phyloP scores from a whole-genome alignment of 2,888 invertebrate species.

The Lycia hirtaria region DNA sequence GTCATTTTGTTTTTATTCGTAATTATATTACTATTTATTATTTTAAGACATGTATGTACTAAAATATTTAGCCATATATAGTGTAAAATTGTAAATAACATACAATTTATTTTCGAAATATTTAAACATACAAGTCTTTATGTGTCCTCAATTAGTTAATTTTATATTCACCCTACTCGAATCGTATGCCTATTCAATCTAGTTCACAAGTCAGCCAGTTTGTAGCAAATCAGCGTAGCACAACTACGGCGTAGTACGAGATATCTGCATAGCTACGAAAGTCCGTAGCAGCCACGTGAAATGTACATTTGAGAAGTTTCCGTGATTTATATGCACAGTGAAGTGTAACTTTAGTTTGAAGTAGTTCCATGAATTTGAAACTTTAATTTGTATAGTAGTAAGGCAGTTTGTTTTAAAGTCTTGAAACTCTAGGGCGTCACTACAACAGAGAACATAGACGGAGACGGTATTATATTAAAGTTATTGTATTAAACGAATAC shows the following conservation, averaged over 20 bases:
- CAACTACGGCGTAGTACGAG: constrained; percentile 27
- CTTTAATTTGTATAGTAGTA: neutral
- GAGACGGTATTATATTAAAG: too few relatives aligned
- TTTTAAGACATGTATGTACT: too few relatives aligned
- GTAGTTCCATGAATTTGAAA: constrained; percentile 1
- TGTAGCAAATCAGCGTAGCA: constrained; percentile 40
- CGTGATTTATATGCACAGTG: constrained; percentile 15
- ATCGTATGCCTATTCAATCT: constrained; percentile 25
- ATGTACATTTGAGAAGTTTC: constrained; percentile 13
- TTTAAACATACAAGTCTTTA: too few relatives aligned
- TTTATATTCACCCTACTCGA: constrained; percentile 28
- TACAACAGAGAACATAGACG: too few relatives aligned
- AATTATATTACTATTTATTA: neutral
- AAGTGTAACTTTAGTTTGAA: constrained; percentile 8
- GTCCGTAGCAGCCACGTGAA: constrained; percentile 9
- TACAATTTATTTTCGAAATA: too few relatives aligned
- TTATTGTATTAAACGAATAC: too few relatives aligned
- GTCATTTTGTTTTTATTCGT: neutral
- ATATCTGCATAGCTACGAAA: constrained; percentile 10
- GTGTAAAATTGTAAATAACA: too few relatives aligned
- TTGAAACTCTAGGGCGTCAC: neutral
- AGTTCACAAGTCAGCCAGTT: constrained; percentile 22
- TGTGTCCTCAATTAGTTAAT: neutral
- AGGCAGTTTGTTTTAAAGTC: neutral
- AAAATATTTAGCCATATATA: too few relatives aligned